A percentile compares a stretch with the other conserved stretches of the same genome.
phyloP scores from a whole-genome alignment of 2,113 vertebrate genomes.

The Trogon melanurus region DNA sequence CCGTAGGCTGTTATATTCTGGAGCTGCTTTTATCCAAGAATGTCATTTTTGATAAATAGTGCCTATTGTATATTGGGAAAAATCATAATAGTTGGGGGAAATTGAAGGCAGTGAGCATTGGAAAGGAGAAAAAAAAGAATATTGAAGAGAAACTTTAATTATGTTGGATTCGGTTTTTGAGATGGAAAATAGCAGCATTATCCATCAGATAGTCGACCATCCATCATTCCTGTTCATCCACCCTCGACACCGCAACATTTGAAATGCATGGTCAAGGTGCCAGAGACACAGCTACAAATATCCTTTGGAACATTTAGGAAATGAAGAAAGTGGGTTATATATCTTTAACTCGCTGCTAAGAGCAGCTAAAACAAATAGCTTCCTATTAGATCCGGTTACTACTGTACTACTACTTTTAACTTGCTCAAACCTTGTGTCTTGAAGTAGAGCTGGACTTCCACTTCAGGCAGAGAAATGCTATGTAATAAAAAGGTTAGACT shows the following conservation, averaged over 20 bases:
- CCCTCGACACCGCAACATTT: neutral
- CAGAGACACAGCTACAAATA: constrained; percentile 13
- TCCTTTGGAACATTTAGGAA: constrained; percentile 11
- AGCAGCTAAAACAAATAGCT: neutral
- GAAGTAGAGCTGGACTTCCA: neutral
- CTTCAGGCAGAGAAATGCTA: neutral
- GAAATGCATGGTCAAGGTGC: constrained; percentile 20
- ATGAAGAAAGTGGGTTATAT: neutral
- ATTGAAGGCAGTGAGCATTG: constrained; percentile 33
- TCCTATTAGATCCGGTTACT: neutral
- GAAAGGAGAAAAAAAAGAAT: constrained; percentile 20
- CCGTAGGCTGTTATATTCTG: neutral
- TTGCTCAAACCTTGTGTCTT: neutral
- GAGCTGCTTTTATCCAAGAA: neutral
- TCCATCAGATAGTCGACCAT: constrained; percentile 22
- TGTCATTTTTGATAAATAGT: constrained; percentile 63
- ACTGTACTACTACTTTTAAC: neutral
- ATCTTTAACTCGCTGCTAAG: constrained; percentile 17
- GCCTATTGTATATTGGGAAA: constrained; percentile 8
- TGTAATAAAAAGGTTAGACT: neutral
- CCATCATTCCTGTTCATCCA: constrained; percentile 19
- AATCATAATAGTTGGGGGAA: constrained; percentile 27
- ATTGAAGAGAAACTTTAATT: constrained; percentile 65
- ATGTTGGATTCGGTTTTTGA: constrained; percentile 33
- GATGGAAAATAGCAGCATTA: neutral